phyloP scores from a whole-genome alignment of 2,797 vertebrate species.

The Apodemus agrarius region DNA sequence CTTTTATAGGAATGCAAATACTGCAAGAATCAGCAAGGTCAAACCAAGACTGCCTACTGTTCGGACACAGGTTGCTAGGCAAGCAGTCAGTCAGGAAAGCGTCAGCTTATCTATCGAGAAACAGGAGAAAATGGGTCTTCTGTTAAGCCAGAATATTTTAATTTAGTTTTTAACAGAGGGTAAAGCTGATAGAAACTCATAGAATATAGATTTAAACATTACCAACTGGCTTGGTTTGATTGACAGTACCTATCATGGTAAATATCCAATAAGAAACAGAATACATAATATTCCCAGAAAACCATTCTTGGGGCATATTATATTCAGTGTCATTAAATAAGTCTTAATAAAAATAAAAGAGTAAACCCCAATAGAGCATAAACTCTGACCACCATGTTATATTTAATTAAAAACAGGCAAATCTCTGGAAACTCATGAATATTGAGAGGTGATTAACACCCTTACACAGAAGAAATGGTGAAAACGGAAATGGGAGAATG shows the following conservation, averaged over 20 bases:
- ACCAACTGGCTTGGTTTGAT: not conserved
- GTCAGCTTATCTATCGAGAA: not conserved
- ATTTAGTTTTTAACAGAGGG: not conserved
- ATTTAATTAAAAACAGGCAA: not conserved
- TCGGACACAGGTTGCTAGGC: not conserved
- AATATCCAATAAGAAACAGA: not conserved
- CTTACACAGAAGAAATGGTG: not conserved
- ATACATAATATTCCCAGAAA: not conserved
- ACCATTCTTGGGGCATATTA: not conserved
- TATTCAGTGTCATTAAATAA: not conserved
- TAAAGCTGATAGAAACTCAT: not conserved
- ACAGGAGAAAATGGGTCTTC: not conserved
- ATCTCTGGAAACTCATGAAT: not conserved
- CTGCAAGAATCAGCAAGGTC: not conserved
- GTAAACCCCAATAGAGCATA: not conserved
- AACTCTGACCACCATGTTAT: not conserved
- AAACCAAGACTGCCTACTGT: not conserved
- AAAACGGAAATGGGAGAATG: not conserved
- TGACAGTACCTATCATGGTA: not conserved
- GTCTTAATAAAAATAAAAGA: not conserved
- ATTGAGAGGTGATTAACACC: not conserved
- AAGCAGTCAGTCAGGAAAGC: not conserved
- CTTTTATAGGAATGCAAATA: not conserved
- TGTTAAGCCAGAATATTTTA: not conserved
- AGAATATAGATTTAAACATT: not conserved